Base-by-base conservation (phyloP, 2,113 vertebrate species). In the Saiga tatarica region DNA sequence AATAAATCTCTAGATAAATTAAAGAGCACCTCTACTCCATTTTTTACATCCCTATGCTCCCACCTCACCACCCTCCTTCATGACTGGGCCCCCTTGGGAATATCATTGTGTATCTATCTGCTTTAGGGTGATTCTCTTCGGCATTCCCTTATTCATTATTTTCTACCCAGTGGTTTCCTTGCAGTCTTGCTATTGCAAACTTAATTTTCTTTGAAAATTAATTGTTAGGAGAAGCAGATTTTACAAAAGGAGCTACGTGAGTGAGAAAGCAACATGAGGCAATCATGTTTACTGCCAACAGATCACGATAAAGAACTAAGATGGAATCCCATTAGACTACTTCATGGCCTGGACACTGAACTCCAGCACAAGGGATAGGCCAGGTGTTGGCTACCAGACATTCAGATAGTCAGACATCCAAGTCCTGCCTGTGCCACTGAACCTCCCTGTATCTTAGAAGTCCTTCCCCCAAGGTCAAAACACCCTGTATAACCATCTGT, bases 151-250 rank as follows among this genome's bases (percentile, higher is more conserved):
- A 79, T 26, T 33, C 45, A 64, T 71, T 45, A 39, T n/a, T 85
- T 93, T 76, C 12, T 39, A 79, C 23, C 15, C 16, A 71, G 6
- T 45, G n/a, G 10, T 67, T 64, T 92, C 47, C 64, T 88, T 79
- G n/a, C n/a, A 71, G 53, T 8, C 25, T 71, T 85, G 57, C 55
- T 88, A 33, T n/a, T 85, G n/a, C 39, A 94, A 91, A 82, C 30
- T 92, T 83, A 94, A 64, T 84, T 96, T 96, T 59, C 81, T 16
- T 52, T 67, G 39, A 87, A 95, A 97, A 87, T 89, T 92, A 64
- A 95, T 91, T 62, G 88, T 42, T 89, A 64, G 91, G 83, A 94
- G 45, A 94, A 87, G 5, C 19, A 84, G 94, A 95, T 59, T 94
- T 92, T 95, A 33, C 30, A 92, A 94, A 94, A 76, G 45, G 81